These are phyloP conservation scores for Aphelenchoides besseyi DNA, from an alignment of 1,140 invertebrate genomes.

Conservation along the genomic window DNA sequence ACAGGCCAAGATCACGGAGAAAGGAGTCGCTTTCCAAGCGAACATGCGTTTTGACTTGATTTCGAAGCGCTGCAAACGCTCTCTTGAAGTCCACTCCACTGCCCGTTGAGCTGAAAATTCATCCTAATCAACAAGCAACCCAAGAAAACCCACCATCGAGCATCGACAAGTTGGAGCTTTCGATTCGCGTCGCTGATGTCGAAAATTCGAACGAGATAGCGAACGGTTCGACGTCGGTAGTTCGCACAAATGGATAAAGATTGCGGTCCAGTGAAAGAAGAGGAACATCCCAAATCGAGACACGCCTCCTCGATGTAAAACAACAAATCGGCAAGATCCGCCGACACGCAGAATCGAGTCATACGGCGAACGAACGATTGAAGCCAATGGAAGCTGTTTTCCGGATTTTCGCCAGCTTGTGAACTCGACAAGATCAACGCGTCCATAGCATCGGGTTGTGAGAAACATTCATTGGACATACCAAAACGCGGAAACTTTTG, in stretches of 20 bases:
- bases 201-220: constrained; percentile 9
- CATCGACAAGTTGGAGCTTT: constrained; percentile 13
- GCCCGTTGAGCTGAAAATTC: constrained; percentile 19
- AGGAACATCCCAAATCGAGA: not conserved
- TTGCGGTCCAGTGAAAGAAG: constrained; percentile 7
- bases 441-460: constrained; percentile 33
- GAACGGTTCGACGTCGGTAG: not conserved
- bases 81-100: constrained; percentile 30
- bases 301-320: constrained; percentile 25
- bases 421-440: constrained; percentile 28
- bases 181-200: constrained; percentile 10
- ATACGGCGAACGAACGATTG: constrained; percentile 35
- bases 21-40: not conserved
- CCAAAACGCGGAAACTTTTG: constrained; percentile 3
- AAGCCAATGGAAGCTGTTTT: constrained; percentile 21
- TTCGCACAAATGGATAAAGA: not conserved
- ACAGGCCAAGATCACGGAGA: not conserved
- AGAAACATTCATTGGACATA: constrained; percentile 22
- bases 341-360: constrained; percentile 39
- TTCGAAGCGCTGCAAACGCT: constrained; percentile 5
- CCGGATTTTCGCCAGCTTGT: not conserved
- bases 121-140: constrained; percentile 6
- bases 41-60: not conserved
- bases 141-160: constrained; percentile 5
- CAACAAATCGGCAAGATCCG: constrained; percentile 14